Evolutionary conservation across 2,113 vertebrate species (phyloP).

Genomic region (Muntiacus muntjak): DNA sequence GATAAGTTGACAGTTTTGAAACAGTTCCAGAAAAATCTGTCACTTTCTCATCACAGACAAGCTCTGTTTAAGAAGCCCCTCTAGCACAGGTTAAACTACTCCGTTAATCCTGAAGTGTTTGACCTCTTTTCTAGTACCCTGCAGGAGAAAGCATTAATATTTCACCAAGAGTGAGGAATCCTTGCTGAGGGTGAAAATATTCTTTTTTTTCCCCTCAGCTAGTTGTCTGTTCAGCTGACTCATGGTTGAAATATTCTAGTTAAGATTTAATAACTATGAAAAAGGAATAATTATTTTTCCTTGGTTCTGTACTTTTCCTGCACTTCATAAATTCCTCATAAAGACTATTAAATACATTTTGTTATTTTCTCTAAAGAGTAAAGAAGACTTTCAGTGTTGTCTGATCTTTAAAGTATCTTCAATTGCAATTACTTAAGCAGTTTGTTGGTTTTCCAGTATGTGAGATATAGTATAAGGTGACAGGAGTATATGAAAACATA

Average conservation of each 20-base stretch:
- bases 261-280: neutral
- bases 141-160: slow-evolving; percentile 62
- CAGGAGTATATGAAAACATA: neutral
- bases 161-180: slow-evolving; percentile 57
- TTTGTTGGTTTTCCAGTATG: neutral
- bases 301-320: neutral
- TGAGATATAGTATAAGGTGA: neutral
- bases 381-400: neutral
- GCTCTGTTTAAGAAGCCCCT: slow-evolving; percentile 56
- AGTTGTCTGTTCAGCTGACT: neutral
- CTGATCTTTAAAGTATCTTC: neutral
- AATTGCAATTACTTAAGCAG: neutral
- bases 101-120: slow-evolving; percentile 57
- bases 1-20: slow-evolving; percentile 37
- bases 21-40: slow-evolving; percentile 23
- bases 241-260: neutral
- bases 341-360: neutral
- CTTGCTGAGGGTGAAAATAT: slow-evolving; percentile 44
- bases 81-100: slow-evolving; percentile 55
- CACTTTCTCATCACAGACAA: slow-evolving; percentile 14
- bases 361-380: neutral
- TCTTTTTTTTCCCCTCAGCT: neutral
- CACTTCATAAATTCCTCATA: neutral
- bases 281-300: neutral
- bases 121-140: slow-evolving; percentile 58